A percentile compares a stretch with the other conserved stretches of the same genome.
These are phyloP conservation scores for Eulimnadia texana DNA, from an alignment of 1,140 invertebrate species.

Conservation along the genomic window DNA sequence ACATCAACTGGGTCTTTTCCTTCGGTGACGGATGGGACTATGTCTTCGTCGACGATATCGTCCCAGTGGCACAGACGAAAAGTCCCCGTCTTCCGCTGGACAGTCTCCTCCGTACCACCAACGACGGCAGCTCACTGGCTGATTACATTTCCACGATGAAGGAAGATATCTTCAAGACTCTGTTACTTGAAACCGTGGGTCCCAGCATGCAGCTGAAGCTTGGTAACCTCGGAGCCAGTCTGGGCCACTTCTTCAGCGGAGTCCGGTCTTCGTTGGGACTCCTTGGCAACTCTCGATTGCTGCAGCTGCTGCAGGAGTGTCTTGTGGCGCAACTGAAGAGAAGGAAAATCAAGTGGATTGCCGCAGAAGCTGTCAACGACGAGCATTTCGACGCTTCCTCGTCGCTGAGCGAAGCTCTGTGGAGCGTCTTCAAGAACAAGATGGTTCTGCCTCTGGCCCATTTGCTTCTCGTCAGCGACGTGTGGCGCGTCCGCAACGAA, in stretches of 20 bases:
- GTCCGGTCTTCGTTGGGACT: background rate
- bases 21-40: slow-evolving; percentile 9
- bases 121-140: background rate
- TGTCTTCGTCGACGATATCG: slow-evolving; percentile 5
- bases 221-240: background rate
- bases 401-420: background rate
- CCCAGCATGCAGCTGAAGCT: slow-evolving; percentile 3
- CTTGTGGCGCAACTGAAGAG: slow-evolving; percentile 1
- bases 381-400: slow-evolving; percentile 4
- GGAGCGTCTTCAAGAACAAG: slow-evolving; percentile 7
- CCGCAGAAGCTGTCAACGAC: background rate
- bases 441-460: background rate
- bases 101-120: background rate
- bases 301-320: background rate
- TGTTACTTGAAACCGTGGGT: slow-evolving; percentile 4
- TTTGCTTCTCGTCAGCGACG: background rate
- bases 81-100: background rate
- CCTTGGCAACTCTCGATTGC: background rate
- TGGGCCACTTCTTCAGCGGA: slow-evolving; percentile 1
- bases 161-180: background rate
- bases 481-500: background rate
- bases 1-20: slow-evolving; percentile 8
- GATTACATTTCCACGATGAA: background rate
- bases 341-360: background rate
- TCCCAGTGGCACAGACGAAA: background rate